These are phyloP conservation scores for Alosa sapidissima DNA, from an alignment of 2,797 vertebrate genomes.

Conservation along the genomic window DNA sequence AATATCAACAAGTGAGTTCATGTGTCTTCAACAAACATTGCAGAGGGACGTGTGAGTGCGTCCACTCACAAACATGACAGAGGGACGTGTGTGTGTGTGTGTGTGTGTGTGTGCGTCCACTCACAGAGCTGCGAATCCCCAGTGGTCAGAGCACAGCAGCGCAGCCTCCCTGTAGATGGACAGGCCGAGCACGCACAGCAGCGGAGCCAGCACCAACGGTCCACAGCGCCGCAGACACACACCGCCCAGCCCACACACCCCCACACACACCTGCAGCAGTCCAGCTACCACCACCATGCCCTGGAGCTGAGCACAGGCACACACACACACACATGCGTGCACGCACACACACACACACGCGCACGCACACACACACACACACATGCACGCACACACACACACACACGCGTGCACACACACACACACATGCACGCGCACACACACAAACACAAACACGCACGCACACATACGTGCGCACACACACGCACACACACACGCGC, in stretches of 20 bases:
- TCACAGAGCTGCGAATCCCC: slow-evolving; percentile 79
- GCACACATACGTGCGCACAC: too few relatives aligned
- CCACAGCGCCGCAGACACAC: slow-evolving; percentile 65
- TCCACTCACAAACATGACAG: background rate
- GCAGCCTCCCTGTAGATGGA: slow-evolving; percentile 80
- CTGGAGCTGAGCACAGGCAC: slow-evolving; percentile 68
- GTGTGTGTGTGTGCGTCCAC: slow-evolving; percentile 20
- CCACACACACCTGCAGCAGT: slow-evolving; percentile 72
- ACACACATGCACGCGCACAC: too few relatives aligned
- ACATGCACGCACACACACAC: background rate
- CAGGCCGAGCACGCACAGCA: slow-evolving; percentile 79
- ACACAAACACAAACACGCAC: too few relatives aligned
- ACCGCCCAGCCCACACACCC: slow-evolving; percentile 68
- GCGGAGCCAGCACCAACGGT: slow-evolving; percentile 82
- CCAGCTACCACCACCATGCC: slow-evolving; percentile 78
- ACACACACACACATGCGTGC: background rate
- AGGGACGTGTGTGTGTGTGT: background rate
- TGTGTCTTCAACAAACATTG: too few relatives aligned
- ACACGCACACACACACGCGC: too few relatives aligned
- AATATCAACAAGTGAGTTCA: too few relatives aligned
- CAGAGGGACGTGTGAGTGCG: background rate
- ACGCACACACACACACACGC: background rate
- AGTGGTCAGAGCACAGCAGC: slow-evolving; percentile 78
- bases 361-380: background rate
- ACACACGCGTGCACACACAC: background rate